Conservation (phyloP, 2,797 vertebrate genomes). For the Miichthys miiuy region DNA sequence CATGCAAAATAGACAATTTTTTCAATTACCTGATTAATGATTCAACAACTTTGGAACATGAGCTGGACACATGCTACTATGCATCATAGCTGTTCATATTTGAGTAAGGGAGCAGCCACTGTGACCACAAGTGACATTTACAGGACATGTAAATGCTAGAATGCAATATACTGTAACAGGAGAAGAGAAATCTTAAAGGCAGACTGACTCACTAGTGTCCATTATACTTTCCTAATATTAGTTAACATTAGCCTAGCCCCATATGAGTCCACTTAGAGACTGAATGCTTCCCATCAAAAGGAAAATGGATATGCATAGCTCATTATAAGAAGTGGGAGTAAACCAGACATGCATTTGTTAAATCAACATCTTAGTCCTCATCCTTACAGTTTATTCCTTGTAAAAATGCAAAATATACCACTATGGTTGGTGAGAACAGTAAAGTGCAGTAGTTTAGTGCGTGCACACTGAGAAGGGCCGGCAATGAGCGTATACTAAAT, state of each 20-base stretch:
- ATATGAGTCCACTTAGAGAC: background rate
- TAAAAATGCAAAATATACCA: background rate
- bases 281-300: background rate
- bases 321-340: background rate
- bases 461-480: background rate
- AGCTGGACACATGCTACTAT: background rate
- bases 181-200: background rate
- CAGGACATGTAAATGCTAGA: background rate
- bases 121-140: background rate
- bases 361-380: background rate
- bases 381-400: too few relatives aligned
- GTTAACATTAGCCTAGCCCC: background rate
- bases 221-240: background rate
- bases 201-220: background rate
- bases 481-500: background rate
- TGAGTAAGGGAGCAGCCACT: background rate
- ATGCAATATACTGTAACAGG: background rate
- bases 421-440: background rate
- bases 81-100: background rate
- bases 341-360: background rate
- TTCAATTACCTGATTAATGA: background rate
- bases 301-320: background rate
- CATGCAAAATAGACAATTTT: background rate
- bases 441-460: too few relatives aligned
- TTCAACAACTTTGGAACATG: background rate